Conservation (phyloP, 2,888 invertebrate species). For the Eupithecia centaureata region DNA sequence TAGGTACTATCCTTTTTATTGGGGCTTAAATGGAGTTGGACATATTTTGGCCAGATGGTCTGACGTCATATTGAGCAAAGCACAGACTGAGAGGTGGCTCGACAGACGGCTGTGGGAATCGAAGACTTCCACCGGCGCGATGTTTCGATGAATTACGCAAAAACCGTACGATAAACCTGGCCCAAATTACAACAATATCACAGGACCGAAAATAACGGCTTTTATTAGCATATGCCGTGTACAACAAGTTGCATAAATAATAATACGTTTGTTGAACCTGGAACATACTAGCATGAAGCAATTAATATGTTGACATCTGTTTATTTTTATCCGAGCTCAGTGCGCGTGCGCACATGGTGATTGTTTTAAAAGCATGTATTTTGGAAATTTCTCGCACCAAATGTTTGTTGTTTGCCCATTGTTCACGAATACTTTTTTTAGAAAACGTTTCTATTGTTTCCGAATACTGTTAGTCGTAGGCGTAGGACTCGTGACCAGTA, state of each 20-base stretch:
- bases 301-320: constrained; percentile 16
- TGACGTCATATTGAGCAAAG: too few species aligned
- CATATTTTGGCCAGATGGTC: too few species aligned
- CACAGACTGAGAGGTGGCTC: too few species aligned
- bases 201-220: too few species aligned
- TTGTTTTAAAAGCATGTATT: constrained; percentile 23
- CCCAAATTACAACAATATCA: too few species aligned
- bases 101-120: too few species aligned
- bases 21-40: too few species aligned
- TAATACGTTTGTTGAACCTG: constrained; percentile 9
- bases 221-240: too few species aligned
- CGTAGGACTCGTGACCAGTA: constrained; percentile 48
- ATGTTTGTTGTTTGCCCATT: constrained; percentile 56
- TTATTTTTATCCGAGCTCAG: constrained; percentile 21
- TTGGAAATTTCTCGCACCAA: constrained; percentile 28
- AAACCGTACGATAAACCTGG: too few species aligned
- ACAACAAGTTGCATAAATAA: not conserved
- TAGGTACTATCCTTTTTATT: not conserved
- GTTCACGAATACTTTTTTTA: constrained; percentile 50
- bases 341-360: constrained; percentile 23
- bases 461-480: constrained; percentile 54
- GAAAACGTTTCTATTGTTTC: constrained; percentile 63
- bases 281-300: not conserved
- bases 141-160: too few species aligned
- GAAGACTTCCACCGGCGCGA: too few species aligned